Conservation (phyloP, 2,113 vertebrate species). For the Bubo bubo region DNA sequence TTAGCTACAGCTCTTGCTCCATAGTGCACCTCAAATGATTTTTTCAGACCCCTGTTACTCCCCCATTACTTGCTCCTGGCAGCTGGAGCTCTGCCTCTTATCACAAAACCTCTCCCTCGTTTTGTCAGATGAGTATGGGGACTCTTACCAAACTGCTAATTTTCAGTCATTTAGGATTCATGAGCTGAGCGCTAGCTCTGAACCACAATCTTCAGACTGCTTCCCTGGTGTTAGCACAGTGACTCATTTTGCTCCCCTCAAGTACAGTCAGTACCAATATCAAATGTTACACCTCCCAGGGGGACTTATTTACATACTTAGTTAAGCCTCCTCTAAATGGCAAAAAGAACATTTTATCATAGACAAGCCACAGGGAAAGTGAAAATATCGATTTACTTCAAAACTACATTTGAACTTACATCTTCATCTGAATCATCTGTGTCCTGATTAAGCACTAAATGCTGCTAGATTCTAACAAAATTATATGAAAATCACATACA, state of each 20-base stretch:
- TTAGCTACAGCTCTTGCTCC: not conserved
- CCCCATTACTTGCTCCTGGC: not conserved
- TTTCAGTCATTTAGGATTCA: not conserved
- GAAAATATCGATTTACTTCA: not conserved
- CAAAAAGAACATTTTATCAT: constrained; percentile 5
- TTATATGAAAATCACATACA: not conserved
- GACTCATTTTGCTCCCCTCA: constrained; percentile 1
- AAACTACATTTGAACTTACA: not conserved
- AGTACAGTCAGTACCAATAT: not conserved
- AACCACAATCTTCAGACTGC: not conserved
- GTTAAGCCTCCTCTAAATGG: not conserved
- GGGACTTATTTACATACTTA: not conserved
- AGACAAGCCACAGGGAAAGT: not conserved
- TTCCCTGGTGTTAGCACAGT: not conserved
- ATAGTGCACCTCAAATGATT: fast-evolving
- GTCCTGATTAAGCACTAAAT: not conserved
- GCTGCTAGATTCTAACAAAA: not conserved
- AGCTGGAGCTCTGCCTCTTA: not conserved
- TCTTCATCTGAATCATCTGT: not conserved
- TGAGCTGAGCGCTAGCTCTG: not conserved
- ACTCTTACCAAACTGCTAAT: not conserved
- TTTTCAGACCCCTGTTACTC: not conserved
- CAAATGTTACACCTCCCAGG: not conserved
- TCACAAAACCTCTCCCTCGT: not conserved
- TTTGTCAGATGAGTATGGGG: not conserved